Conservation (phyloP, 1,140 invertebrate species). For the Psilanteris sp. region DNA sequence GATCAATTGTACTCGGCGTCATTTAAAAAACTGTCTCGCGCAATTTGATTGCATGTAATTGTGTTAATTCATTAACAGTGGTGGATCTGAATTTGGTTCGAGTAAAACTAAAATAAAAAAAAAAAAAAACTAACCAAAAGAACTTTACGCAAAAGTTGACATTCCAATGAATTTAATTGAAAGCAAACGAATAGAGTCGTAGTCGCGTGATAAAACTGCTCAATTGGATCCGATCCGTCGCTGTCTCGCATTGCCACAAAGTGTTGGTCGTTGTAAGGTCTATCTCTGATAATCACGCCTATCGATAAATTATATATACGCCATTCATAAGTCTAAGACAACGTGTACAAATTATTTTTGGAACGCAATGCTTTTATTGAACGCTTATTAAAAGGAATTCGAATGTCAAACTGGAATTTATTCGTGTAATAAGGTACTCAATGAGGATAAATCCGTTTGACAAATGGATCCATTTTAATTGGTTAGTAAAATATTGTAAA, state of each 20-base stretch:
- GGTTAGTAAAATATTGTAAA: too few relatives aligned
- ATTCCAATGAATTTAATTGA: conserved; percentile 4
- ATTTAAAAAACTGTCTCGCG: conserved; percentile 27
- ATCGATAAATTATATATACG: conserved; percentile 10
- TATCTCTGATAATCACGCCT: conserved; percentile 28
- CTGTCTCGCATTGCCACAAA: conserved; percentile 57
- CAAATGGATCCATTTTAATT: too few relatives aligned
- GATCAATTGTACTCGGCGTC: conserved; percentile 26
- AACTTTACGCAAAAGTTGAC: too few relatives aligned
- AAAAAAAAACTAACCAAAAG: conserved; percentile 6
- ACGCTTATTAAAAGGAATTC: too few relatives aligned
- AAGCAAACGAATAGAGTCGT: conserved; percentile 22
- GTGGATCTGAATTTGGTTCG: conserved; percentile 36
- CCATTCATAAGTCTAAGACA: conserved; percentile 22
- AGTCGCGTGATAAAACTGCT: conserved; percentile 34
- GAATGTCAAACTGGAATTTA: too few relatives aligned
- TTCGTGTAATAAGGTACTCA: too few relatives aligned
- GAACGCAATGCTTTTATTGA: too few relatives aligned
- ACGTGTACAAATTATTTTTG: conserved; percentile 19
- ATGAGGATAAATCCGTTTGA: too few relatives aligned
- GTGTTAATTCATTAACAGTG: conserved; percentile 29
- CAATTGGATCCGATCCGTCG: conserved; percentile 44
- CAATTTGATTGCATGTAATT: conserved; percentile 55
- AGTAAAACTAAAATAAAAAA: conserved; percentile 42
- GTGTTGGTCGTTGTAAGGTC: conserved; percentile 38